phyloP scores from a whole-genome alignment of 2,797 vertebrate genomes.

The Galagoides demidoff region DNA sequence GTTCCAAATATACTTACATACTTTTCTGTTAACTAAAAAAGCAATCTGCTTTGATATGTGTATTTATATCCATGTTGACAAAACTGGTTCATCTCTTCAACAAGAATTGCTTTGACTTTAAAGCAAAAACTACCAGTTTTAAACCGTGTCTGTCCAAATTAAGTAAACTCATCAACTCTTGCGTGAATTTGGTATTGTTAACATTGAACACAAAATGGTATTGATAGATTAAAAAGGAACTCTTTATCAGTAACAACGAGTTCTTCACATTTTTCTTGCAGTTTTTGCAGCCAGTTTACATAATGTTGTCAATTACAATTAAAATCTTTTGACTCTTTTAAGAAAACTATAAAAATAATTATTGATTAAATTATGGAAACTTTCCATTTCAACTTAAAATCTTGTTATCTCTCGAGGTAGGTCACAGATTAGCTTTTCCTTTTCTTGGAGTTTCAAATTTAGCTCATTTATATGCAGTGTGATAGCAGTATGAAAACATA shows the following conservation, averaged over 20 bases:
- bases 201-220: background rate
- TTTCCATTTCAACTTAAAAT: background rate
- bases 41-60: background rate
- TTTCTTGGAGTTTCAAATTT: constrained; percentile 21
- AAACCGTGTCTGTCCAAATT: background rate
- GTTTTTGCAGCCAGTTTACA: background rate
- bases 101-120: constrained; percentile 20
- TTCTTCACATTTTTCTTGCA: constrained; percentile 5
- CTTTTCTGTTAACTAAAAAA: constrained; percentile 12
- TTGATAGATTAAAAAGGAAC: background rate
- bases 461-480: background rate
- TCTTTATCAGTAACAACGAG: background rate
- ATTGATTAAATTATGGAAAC: background rate
- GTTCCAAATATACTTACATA: constrained; percentile 7
- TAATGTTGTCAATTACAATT: background rate
- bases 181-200: background rate
- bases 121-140: constrained; percentile 41
- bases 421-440: background rate
- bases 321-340: background rate
- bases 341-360: background rate
- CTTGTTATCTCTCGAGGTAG: background rate
- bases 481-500: constrained; percentile 3
- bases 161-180: background rate
- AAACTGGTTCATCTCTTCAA: background rate
- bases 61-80: background rate